phyloP scores from a whole-genome alignment of 2,888 invertebrate species.

The Patella depressa region DNA sequence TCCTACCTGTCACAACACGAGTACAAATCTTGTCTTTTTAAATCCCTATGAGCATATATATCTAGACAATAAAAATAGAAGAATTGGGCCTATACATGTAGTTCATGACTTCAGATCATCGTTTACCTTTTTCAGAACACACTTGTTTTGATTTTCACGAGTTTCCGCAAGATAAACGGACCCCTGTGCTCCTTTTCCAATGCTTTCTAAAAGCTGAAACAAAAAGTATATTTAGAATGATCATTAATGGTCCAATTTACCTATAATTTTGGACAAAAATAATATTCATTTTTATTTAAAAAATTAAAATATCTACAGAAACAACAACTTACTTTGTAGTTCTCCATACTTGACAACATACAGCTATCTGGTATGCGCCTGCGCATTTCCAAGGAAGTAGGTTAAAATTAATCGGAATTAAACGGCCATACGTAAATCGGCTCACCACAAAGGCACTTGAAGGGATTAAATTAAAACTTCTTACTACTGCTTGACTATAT shows the following conservation, averaged over 20 bases:
- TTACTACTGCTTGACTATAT: too few species aligned
- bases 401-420: too few species aligned
- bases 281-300: background rate
- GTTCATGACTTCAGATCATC: too few species aligned
- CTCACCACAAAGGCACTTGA: too few species aligned
- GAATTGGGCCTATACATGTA: too few species aligned
- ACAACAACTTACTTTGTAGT: slow-evolving; percentile 47
- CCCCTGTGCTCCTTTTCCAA: slow-evolving; percentile 65
- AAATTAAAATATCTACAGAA: slow-evolving; percentile 5
- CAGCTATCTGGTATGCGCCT: slow-evolving; percentile 53
- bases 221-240: slow-evolving; percentile 9
- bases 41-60: too few species aligned
- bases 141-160: slow-evolving; percentile 50
- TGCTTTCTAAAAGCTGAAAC: slow-evolving; percentile 58
- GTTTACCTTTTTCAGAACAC: slow-evolving; percentile 63
- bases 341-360: slow-evolving; percentile 64
- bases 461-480: too few species aligned
- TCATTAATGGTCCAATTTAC: background rate
- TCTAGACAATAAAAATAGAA: too few species aligned
- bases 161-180: slow-evolving; percentile 59
- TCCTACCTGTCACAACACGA: too few species aligned
- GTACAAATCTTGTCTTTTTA: too few species aligned
- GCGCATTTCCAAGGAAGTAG: slow-evolving; percentile 34
- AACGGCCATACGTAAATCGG: too few species aligned
- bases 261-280: background rate